Conservation (phyloP, 1,140 invertebrate genomes). For the Oedothorax gibbosus region DNA sequence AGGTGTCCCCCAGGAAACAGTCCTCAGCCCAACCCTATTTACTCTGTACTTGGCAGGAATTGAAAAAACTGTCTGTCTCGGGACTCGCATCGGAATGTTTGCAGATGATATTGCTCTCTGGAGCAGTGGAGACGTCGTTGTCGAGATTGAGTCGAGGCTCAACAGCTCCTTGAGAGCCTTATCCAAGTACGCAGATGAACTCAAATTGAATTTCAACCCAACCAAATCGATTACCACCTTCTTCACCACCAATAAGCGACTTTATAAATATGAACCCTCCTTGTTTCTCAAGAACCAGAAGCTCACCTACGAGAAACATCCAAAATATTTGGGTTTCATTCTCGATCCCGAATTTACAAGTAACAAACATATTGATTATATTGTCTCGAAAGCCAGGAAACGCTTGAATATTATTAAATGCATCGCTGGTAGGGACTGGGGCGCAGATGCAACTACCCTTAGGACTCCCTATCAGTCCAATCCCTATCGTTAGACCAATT, state of each 20-base stretch:
- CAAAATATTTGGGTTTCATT: conserved; percentile 9
- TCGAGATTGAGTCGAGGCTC: background rate
- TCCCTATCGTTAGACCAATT: too few species aligned
- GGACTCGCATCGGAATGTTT: conserved; percentile 9
- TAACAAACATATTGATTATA: conserved; percentile 20
- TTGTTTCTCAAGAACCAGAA: background rate
- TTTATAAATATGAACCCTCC: conserved; percentile 13
- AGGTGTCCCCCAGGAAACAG: conserved; percentile 2
- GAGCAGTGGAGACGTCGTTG: background rate
- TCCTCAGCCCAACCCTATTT: conserved; percentile 27
- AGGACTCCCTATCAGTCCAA: too few species aligned
- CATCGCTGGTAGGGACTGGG: too few species aligned
- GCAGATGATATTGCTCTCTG: conserved; percentile 28
- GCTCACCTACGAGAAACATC: background rate
- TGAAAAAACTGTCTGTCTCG: conserved; percentile 5
- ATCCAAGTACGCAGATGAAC: background rate
- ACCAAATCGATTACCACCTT: conserved; percentile 6
- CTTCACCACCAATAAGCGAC: conserved; percentile 6
- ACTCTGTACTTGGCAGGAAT: conserved; percentile 4
- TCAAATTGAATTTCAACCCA: conserved; percentile 14
- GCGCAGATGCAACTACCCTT: too few species aligned
- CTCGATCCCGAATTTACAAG: conserved; percentile 7
- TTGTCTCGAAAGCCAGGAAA: background rate
- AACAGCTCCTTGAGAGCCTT: background rate
- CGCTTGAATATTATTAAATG: background rate